phyloP scores from a whole-genome alignment of 2,113 vertebrate genomes.

The Pelmatolapia mariae region DNA sequence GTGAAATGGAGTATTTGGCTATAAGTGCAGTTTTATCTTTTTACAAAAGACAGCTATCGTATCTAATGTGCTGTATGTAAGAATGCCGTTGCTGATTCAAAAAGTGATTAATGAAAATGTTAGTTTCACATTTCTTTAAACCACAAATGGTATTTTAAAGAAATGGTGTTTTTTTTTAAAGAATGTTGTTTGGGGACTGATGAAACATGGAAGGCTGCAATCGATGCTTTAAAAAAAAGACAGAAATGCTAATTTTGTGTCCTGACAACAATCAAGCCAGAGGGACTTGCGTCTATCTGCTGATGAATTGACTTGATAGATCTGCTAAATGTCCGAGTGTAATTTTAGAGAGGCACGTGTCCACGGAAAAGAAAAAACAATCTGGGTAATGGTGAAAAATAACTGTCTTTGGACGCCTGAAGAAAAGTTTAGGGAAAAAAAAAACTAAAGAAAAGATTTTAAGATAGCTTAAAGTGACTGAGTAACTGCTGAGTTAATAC shows the following conservation, averaged over 20 bases:
- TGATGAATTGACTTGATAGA: conserved; percentile 8
- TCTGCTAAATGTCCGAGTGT: neutral
- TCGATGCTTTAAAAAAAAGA: neutral
- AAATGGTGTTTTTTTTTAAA: neutral
- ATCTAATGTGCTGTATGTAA: neutral
- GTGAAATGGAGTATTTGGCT: neutral
- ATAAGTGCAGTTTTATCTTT: neutral
- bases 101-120: neutral
- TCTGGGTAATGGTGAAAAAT: conserved; percentile 35
- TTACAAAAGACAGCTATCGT: neutral
- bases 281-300: neutral
- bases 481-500: conserved; percentile 54
- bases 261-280: neutral
- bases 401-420: neutral
- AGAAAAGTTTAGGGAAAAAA: neutral
- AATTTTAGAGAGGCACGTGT: conserved; percentile 14
- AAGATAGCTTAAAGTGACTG: conserved; percentile 20
- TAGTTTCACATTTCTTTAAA: neutral
- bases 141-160: neutral
- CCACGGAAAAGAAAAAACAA: neutral
- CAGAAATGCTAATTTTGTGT: neutral
- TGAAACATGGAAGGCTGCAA: neutral
- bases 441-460: conserved; percentile 3
- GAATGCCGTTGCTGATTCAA: neutral
- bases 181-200: neutral